Percentiles rank a stretch among this genome's conserved stretches.
phyloP scores from a whole-genome alignment of 2,797 vertebrate species.

The Picus viridis region DNA sequence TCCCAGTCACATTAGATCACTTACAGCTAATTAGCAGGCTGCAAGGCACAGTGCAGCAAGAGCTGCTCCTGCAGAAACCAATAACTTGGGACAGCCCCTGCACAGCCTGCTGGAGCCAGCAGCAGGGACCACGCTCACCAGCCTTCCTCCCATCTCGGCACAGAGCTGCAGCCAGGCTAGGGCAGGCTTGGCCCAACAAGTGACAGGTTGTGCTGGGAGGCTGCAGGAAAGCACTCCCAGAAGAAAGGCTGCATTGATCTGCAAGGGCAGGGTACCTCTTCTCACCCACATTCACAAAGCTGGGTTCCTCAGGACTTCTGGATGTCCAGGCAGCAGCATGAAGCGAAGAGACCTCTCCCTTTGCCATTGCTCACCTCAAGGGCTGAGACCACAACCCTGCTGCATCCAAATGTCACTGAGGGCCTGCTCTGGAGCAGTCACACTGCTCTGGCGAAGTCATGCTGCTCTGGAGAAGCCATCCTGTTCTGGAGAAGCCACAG shows the following conservation, averaged over 20 bases:
- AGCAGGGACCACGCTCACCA: neutral
- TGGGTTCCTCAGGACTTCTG: conserved; percentile 13
- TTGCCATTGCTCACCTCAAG: fast-evolving
- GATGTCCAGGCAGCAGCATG: neutral
- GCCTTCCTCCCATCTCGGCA: neutral
- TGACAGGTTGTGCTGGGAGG: neutral
- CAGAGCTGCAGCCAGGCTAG: neutral
- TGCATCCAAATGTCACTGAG: neutral
- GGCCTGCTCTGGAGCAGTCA: fast-evolving
- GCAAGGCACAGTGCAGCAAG: conserved; percentile 45
- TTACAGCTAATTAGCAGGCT: conserved; percentile 73
- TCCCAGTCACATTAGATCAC: conserved; percentile 61
- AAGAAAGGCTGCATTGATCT: conserved; percentile 46
- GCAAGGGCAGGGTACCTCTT: neutral
- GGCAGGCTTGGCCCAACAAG: neutral
- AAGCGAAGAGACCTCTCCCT: neutral
- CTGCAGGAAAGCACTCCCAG: neutral
- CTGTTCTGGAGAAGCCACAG: neutral
- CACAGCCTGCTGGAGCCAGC: neutral
- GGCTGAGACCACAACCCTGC: fast-evolving
- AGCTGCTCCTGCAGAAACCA: conserved; percentile 9
- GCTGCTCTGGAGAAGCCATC: neutral
- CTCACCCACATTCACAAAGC: neutral
- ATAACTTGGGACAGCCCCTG: neutral
- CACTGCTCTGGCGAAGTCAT: neutral